A percentile compares a stretch with the other conserved stretches of the same genome.
phyloP scores from a whole-genome alignment of 2,797 vertebrate species.

The Sebastes dallii region DNA sequence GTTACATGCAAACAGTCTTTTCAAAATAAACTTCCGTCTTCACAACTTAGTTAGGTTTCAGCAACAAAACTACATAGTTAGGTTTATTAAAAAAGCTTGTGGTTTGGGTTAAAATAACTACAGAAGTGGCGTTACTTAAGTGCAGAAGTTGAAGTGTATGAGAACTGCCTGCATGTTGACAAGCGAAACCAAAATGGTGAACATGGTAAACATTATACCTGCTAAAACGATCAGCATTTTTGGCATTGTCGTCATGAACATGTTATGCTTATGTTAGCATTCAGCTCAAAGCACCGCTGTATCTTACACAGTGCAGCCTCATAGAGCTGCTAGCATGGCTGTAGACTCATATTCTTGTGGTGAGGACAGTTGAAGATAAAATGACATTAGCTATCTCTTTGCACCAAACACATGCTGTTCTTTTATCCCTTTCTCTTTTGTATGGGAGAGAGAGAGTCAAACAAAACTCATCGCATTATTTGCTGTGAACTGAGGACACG shows the following conservation, averaged over 20 bases:
- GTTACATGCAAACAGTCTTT: too few species aligned
- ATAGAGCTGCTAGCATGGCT: background rate
- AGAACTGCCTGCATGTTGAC: background rate
- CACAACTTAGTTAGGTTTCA: too few species aligned
- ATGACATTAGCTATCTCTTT: background rate
- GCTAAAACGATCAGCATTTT: background rate
- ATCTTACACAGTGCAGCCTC: background rate
- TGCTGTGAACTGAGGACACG: conserved; percentile 30
- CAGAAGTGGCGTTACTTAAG: too few species aligned
- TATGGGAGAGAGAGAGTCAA: background rate
- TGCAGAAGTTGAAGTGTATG: too few species aligned
- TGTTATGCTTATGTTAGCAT: background rate
- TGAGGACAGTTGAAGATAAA: background rate
- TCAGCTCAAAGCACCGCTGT: too few species aligned
- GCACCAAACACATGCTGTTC: background rate
- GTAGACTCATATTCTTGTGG: too few species aligned
- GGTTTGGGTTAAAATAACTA: too few species aligned
- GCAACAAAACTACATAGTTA: too few species aligned
- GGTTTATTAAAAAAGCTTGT: too few species aligned
- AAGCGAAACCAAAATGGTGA: background rate
- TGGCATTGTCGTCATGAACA: background rate
- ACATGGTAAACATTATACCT: background rate
- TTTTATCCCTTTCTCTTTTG: background rate
- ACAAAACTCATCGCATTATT: conserved; percentile 24
- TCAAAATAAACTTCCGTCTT: too few species aligned